phyloP scores from a whole-genome alignment of 2,888 invertebrate genomes.

The Carabus problematicus region DNA sequence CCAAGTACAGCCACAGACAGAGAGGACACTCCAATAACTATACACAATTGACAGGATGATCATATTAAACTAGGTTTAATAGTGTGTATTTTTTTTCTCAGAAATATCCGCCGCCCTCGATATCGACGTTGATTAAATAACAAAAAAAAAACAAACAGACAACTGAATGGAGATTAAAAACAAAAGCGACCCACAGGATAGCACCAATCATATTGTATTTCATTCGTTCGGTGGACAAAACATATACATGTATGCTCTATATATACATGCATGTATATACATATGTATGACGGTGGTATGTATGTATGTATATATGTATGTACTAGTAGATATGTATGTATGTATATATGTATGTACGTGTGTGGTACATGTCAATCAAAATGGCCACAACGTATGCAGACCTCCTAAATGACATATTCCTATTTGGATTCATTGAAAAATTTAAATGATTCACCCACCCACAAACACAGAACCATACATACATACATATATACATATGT shows the following conservation, averaged over 20 bases:
- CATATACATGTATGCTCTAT: not conserved
- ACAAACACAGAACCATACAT: conserved; percentile 6
- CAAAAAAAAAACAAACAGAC: conserved; percentile 20
- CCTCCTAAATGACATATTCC: conserved; percentile 12
- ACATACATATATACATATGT: conserved; percentile 10
- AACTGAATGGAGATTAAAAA: conserved; percentile 23
- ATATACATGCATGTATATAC: no score
- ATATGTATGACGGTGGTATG: no score
- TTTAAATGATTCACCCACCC: conserved; percentile 11
- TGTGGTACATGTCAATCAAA: conserved; percentile 33
- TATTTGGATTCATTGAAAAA: conserved; percentile 12
- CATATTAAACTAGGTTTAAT: conserved; percentile 30
- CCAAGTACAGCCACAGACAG: no score
- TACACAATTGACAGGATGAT: conserved; percentile 38
- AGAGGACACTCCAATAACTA: not conserved
- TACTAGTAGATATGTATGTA: no score
- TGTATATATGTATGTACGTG: not conserved
- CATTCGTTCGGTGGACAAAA: conserved; percentile 20
- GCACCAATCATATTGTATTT: conserved; percentile 41
- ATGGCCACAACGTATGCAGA: conserved; percentile 17
- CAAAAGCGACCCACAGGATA: conserved; percentile 42
- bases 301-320: conserved; percentile 4
- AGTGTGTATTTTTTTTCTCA: conserved; percentile 30
- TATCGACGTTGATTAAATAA: conserved; percentile 32
- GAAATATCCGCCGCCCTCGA: conserved; percentile 15